A percentile compares a stretch with the other conserved stretches of the same genome.
phyloP scores from a whole-genome alignment of 2,888 invertebrate genomes.

The Ochlodes sylvanus region DNA sequence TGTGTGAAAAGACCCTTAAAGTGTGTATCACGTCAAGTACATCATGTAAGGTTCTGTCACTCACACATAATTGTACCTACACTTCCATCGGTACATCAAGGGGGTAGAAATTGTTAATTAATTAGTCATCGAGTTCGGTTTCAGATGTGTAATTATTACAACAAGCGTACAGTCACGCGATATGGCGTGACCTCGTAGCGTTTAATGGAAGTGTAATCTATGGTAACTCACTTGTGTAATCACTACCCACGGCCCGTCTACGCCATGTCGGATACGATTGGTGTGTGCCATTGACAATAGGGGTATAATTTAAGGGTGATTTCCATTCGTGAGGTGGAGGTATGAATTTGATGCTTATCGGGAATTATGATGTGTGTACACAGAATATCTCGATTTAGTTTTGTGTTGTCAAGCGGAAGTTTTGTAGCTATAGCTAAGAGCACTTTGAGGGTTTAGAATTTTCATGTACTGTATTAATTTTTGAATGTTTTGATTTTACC shows the following conservation, averaged over 20 bases:
- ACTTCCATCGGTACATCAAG: neutral
- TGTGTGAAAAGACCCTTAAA: no score
- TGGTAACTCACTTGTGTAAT: constrained; percentile 1
- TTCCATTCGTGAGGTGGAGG: neutral
- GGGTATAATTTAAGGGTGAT: neutral
- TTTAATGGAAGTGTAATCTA: constrained; percentile 14
- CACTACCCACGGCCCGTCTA: neutral
- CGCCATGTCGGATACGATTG: constrained; percentile 3
- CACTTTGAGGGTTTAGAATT: no score
- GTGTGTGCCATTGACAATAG: constrained; percentile 1
- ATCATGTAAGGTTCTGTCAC: neutral
- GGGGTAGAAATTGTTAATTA: constrained; percentile 4
- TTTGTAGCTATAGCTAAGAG: no score
- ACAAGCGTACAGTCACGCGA: constrained; percentile 63
- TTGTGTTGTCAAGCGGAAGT: neutral
- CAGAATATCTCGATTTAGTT: no score
- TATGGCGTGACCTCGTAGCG: constrained; percentile 66
- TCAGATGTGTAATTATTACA: constrained; percentile 28
- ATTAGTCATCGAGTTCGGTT: constrained; percentile 17
- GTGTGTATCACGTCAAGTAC: neutral
- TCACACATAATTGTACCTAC: neutral
- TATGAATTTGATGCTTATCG: neutral
- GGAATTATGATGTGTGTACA: neutral
- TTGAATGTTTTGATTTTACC: no score
- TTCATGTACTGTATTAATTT: no score